These are phyloP conservation scores for Tachysurus fulvidraco DNA, from an alignment of 2,113 vertebrate species.

Conservation along the genomic window DNA sequence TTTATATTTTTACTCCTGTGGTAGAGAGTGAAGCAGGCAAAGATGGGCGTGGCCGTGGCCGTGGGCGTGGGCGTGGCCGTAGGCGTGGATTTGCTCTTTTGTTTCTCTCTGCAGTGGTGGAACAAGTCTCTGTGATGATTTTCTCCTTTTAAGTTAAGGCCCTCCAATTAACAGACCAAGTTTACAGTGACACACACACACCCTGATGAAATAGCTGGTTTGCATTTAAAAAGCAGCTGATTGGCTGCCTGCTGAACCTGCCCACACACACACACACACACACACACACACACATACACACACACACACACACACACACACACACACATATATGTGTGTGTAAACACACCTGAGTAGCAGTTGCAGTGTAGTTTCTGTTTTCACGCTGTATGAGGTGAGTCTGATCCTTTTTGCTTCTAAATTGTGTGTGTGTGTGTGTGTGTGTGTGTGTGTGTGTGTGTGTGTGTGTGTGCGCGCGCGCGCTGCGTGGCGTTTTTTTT, in stretches of 20 bases:
- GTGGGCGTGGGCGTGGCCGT: neutral
- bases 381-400: slow-evolving; percentile 5
- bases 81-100: neutral
- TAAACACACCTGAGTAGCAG: neutral
- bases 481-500: no score
- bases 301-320: slow-evolving; percentile 8
- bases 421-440: neutral
- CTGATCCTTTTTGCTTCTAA: neutral
- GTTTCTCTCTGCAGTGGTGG: neutral
- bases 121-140: neutral
- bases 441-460: neutral
- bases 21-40: neutral
- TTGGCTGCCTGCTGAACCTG: neutral
- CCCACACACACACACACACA: slow-evolving; percentile 8
- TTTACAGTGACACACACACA: neutral
- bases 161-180: neutral
- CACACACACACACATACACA: neutral
- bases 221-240: neutral
- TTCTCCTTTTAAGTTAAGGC: neutral
- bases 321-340: neutral
- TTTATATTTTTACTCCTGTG: neutral
- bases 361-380: neutral
- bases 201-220: neutral
- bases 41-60: neutral
- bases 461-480: neutral